Conservation (phyloP, 2,797 vertebrate genomes). For the Lophotriccus pileatus region DNA sequence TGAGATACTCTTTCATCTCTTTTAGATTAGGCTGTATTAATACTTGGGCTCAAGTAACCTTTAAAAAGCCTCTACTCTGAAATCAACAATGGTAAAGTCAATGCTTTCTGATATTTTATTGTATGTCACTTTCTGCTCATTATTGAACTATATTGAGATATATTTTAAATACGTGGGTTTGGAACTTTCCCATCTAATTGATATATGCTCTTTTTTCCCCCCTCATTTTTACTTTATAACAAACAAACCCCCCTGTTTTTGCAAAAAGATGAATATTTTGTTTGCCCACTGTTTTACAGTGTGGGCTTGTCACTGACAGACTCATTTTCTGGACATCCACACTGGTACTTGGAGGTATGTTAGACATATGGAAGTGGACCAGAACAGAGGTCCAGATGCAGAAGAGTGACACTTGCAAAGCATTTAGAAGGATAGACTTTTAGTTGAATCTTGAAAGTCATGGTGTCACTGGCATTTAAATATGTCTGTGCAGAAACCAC, state of each 20-base stretch:
- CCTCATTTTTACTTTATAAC: neutral
- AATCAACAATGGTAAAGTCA: neutral
- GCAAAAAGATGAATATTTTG: neutral
- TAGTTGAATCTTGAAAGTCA: neutral
- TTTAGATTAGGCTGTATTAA: neutral
- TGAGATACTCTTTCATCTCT: conserved; percentile 4
- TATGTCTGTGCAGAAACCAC: neutral
- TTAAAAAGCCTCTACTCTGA: neutral
- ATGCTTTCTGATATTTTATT: neutral
- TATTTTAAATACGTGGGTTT: neutral
- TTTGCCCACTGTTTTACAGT: neutral
- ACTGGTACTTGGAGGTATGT: neutral
- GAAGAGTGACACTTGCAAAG: neutral
- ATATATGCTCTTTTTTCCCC: rapidly evolving
- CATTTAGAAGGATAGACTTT: neutral
- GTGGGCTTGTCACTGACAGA: neutral
- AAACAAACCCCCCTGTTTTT: neutral
- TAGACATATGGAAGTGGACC: neutral
- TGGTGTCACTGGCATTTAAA: neutral
- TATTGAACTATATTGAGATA: neutral
- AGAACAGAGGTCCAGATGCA: neutral
- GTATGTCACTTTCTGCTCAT: neutral
- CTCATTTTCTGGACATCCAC: neutral
- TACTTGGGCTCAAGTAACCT: neutral
- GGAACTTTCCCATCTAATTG: neutral